A percentile compares a stretch with the other conserved stretches of the same genome.
Evolutionary conservation across 2,797 vertebrate species (phyloP).

Genomic region (Muscicapa striata): DNA sequence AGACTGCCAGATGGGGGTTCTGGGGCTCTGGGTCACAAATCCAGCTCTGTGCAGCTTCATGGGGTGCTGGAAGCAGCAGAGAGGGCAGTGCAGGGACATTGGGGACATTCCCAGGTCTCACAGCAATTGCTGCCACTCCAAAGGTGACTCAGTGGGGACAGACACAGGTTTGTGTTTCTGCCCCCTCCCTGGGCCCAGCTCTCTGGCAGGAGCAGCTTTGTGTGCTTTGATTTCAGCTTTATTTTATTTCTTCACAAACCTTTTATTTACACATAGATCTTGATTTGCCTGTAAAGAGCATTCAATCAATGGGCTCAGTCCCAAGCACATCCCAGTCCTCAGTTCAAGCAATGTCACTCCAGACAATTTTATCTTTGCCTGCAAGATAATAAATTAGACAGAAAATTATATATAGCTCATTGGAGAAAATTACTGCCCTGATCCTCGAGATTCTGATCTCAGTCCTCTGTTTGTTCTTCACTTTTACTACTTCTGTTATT

Average conservation of each 20-base stretch:
- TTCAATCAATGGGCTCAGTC: neutral
- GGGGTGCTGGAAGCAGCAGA: neutral
- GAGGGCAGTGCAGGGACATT: neutral
- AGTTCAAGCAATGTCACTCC: neutral
- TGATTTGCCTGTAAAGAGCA: neutral
- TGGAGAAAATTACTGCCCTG: neutral
- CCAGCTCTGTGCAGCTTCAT: neutral
- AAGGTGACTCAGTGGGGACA: neutral
- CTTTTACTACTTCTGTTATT: neutral
- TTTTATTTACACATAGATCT: neutral
- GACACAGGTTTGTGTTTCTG: neutral
- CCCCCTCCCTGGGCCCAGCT: neutral
- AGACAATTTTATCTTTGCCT: neutral
- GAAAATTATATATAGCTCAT: neutral
- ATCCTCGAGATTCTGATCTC: neutral
- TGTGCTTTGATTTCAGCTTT: neutral
- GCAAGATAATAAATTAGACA: neutral
- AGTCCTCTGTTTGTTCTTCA: neutral
- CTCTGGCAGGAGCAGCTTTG: neutral
- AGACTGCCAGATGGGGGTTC: accelerated
- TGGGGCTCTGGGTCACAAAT: accelerated
- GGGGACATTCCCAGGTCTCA: accelerated
- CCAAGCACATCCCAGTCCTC: neutral
- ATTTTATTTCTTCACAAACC: neutral
- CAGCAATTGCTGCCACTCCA: neutral